Base-by-base conservation (phyloP, 2,888 invertebrate species). In the Eupithecia inturbata region DNA sequence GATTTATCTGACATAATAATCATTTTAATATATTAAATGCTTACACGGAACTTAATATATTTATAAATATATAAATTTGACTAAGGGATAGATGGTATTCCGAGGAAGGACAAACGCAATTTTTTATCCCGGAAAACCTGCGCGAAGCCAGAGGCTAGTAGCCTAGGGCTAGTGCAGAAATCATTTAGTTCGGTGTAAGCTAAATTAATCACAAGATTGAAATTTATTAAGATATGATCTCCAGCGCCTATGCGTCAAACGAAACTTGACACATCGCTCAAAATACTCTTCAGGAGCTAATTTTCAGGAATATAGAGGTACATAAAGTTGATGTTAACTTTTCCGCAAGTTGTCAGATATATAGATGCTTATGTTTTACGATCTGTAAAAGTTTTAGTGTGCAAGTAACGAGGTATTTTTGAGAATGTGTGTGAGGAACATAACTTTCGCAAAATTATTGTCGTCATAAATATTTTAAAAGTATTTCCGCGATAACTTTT, bases 301-400 rank as follows among this genome's bases (percentile, higher is more conserved):
- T 14, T 14, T 53, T 57, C 22, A 53, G 57, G 57, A 57, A 57
- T 14, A 26, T 57, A n/a, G n/a, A n/a, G n/a, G n/a, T n/a, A 26
- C 14, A 12, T 57, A 57, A 26, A 57, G 4, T 26, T 14, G 26
- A 57, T 57, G 57, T 57, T 57, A 57, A 26, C 4, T 4, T 26
- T 57, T 57, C 57, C 14, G 26, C 57, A 57, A 22, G 57, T 57
- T 57, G 57, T 57, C 26, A 57, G 57, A 57, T 9, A 57, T 57
- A 57, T 57, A 57, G 26, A 62, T 62, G 10, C 31, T 62, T 31
- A 31, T 62, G 62, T 31, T 62, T 62, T 62, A 62, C 31, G 62
- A 31, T 31, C 28, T 31, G 19, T 62, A 19, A 28, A 60, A 28
- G 31, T 62, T 62, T 60, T 16, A 62, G 31, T 62, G 62, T 31